Evolutionary conservation across 1,140 invertebrate species (phyloP).

Genomic region (Aculops lycopersici): DNA sequence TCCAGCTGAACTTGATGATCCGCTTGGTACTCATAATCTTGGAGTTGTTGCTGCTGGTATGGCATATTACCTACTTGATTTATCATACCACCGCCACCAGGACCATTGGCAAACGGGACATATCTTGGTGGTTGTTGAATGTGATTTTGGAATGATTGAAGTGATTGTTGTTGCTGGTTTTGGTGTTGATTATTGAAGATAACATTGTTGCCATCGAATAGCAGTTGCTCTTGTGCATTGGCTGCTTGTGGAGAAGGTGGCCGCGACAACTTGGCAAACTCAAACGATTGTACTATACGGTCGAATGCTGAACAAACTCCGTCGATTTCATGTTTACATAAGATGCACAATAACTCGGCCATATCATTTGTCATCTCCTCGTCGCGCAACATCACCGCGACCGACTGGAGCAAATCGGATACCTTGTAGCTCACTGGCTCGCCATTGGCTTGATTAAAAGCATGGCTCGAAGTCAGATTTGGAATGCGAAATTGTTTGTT

Average conservation of each 20-base stretch:
- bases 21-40: no score
- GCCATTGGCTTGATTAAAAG: conserved; percentile 1
- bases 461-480: background rate
- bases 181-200: no score
- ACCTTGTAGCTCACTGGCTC: background rate
- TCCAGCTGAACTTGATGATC: background rate
- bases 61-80: no score
- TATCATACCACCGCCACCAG: no score
- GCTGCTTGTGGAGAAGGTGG: background rate
- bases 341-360: conserved; percentile 29
- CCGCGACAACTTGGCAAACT: background rate
- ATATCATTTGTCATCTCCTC: conserved; percentile 17
- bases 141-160: background rate
- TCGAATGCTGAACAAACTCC: conserved; percentile 22
- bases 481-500: conserved; percentile 3
- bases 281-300: conserved; percentile 4
- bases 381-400: background rate
- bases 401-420: background rate
- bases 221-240: background rate
- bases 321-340: conserved; percentile 44
- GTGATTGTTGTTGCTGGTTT: background rate
- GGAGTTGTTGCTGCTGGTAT: no score
- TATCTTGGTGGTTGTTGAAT: background rate
- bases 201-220: background rate
- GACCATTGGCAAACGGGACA: no score